Evolutionary conservation across 2,888 invertebrate genomes (phyloP).

Genomic region (Cephus pulcher): DNA sequence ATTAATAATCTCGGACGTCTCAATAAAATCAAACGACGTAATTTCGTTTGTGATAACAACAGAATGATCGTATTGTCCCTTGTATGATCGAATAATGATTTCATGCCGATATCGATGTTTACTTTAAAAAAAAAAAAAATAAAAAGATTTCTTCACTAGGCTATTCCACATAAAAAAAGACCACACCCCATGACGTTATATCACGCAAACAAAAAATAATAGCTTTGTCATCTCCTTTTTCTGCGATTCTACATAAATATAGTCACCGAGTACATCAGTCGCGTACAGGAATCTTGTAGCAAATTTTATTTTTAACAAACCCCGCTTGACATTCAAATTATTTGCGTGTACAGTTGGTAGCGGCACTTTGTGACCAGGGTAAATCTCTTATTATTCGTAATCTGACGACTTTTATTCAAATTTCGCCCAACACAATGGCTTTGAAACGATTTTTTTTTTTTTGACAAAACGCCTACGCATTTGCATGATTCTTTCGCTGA

Average conservation of each 20-base stretch:
- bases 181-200: not conserved
- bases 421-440: not conserved
- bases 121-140: not conserved
- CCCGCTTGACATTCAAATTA: not conserved
- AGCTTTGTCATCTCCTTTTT: not conserved
- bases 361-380: not conserved
- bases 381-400: not conserved
- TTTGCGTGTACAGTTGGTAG: not conserved
- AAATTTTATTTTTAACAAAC: not conserved
- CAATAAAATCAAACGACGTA: not conserved
- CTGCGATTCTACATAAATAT: not conserved
- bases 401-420: not conserved
- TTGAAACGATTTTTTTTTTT: not conserved
- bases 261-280: not conserved
- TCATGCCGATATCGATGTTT: not conserved
- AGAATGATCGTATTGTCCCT: not conserved
- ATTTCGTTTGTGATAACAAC: not conserved
- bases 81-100: not conserved
- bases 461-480: not conserved
- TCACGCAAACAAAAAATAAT: not conserved
- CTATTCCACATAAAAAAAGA: not conserved
- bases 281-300: not conserved
- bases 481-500: not conserved
- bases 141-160: not conserved
- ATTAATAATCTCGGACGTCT: not conserved